These are phyloP conservation scores for Gambusia yucatana DNA, from an alignment of 2,797 vertebrate genomes.

Conservation along the genomic window DNA sequence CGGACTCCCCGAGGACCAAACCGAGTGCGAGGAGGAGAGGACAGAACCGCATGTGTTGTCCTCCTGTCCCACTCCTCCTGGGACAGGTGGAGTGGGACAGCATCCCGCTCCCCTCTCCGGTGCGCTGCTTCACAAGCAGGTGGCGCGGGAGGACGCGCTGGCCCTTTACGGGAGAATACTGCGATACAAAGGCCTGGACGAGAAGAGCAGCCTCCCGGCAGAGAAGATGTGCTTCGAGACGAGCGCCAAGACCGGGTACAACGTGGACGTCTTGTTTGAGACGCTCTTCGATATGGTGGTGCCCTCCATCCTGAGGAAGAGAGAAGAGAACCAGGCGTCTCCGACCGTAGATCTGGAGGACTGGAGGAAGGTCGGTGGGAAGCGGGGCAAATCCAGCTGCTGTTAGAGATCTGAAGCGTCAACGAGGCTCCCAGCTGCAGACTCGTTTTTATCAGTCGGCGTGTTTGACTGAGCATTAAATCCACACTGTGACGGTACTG, in stretches of 20 bases:
- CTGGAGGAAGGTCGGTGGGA: conserved; percentile 69
- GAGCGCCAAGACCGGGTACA: conserved; percentile 93
- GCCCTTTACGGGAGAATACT: conserved; percentile 90
- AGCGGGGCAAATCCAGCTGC: conserved; percentile 62
- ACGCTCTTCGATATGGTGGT: conserved; percentile 92
- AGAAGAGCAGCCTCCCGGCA: conserved; percentile 84
- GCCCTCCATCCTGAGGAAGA: conserved; percentile 87
- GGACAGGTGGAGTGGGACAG: conserved; percentile 11
- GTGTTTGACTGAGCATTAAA: conserved; percentile 17
- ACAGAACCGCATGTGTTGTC: conserved; percentile 50
- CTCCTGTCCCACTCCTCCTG: conserved; percentile 60
- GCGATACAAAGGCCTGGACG: conserved; percentile 91
- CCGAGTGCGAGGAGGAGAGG: conserved; percentile 40
- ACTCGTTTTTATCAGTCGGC: conserved; percentile 49
- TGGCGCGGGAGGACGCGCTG: conserved; percentile 85
- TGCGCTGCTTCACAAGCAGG: conserved; percentile 80
- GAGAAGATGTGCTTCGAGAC: conserved; percentile 97
- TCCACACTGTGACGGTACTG: conserved; percentile 53
- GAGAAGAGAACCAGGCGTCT: conserved; percentile 76
- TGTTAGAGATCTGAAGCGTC: conserved; percentile 52
- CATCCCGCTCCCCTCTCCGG: conserved; percentile 48
- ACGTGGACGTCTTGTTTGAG: conserved; percentile 93
- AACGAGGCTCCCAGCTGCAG: background rate
- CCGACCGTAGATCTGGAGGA: conserved; percentile 88
- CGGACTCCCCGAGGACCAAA: conserved; percentile 39